Percentiles rank a stretch among this genome's conserved stretches.
These are phyloP conservation scores for Sarcophaga caerulescens DNA, from an alignment of 2,888 invertebrate genomes.

Conservation along the genomic window DNA sequence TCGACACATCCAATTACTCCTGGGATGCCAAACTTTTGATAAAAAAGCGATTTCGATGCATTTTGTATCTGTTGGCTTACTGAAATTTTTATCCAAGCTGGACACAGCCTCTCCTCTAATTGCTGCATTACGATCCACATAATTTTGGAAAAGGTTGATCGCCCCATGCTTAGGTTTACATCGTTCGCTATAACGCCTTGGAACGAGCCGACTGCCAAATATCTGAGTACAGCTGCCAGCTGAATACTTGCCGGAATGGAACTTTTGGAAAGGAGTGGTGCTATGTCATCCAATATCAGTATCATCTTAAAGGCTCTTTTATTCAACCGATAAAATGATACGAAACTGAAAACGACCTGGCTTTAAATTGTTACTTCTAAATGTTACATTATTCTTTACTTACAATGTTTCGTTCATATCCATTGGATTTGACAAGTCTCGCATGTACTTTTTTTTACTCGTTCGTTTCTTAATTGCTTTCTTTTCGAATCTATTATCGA, in stretches of 20 bases:
- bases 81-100: constrained; percentile 7
- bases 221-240: background rate
- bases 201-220: constrained; percentile 18
- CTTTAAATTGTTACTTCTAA: background rate
- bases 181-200: constrained; percentile 26
- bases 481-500: too few relatives aligned
- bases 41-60: constrained; percentile 9
- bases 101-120: constrained; percentile 7
- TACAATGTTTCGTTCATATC: too few relatives aligned
- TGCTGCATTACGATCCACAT: background rate
- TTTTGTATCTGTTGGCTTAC: background rate
- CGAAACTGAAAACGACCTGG: constrained; percentile 2
- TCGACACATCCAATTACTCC: constrained; percentile 36
- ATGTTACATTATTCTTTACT: too few relatives aligned
- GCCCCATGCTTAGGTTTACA: constrained; percentile 1
- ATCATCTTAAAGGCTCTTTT: constrained; percentile 13
- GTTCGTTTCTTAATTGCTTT: too few relatives aligned
- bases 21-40: constrained; percentile 18
- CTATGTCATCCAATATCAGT: constrained; percentile 3
- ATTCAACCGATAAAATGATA: constrained; percentile 17
- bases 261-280: constrained; percentile 19
- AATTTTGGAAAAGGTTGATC: constrained; percentile 25
- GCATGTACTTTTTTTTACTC: too few relatives aligned
- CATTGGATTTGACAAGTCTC: too few relatives aligned
- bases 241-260: background rate